Evolutionary conservation across 2,113 vertebrate species (phyloP).

Genomic region (Perccottus glenii): DNA sequence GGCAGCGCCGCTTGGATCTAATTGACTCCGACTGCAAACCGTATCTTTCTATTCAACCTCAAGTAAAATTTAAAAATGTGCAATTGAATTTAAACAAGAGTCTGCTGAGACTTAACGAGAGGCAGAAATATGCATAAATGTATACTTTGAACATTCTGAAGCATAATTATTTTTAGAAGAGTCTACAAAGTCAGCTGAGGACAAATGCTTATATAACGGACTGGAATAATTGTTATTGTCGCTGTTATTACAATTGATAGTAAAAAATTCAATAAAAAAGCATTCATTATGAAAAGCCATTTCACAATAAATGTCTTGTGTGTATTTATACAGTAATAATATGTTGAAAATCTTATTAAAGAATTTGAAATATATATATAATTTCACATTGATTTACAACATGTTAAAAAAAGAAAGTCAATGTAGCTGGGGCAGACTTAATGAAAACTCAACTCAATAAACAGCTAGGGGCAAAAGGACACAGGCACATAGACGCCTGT

Average conservation of each 20-base stretch:
- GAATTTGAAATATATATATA: too few species aligned
- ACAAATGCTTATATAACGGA: not conserved
- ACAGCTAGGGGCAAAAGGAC: not conserved
- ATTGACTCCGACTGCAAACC: constrained; percentile 42
- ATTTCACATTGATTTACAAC: not conserved
- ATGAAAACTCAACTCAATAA: not conserved
- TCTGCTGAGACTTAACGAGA: not conserved
- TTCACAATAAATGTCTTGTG: too few species aligned
- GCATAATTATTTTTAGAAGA: constrained; percentile 3
- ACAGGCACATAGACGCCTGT: not conserved
- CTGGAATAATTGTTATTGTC: not conserved
- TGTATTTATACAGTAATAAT: too few species aligned
- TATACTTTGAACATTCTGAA: not conserved
- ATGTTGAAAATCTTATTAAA: too few species aligned
- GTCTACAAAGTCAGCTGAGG: not conserved
- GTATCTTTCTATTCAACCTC: constrained; percentile 35
- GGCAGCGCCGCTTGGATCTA: constrained; percentile 27
- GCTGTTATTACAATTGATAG: not conserved
- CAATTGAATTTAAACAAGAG: constrained; percentile 37
- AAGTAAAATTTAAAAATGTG: constrained; percentile 20
- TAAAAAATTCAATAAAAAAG: not conserved
- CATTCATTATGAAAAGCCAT: too few species aligned
- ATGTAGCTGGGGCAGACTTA: not conserved
- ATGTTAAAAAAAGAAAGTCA: not conserved
- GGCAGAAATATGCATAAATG: not conserved